Conservation (phyloP, 2,888 invertebrate genomes). For the Corythucha ciliata region DNA sequence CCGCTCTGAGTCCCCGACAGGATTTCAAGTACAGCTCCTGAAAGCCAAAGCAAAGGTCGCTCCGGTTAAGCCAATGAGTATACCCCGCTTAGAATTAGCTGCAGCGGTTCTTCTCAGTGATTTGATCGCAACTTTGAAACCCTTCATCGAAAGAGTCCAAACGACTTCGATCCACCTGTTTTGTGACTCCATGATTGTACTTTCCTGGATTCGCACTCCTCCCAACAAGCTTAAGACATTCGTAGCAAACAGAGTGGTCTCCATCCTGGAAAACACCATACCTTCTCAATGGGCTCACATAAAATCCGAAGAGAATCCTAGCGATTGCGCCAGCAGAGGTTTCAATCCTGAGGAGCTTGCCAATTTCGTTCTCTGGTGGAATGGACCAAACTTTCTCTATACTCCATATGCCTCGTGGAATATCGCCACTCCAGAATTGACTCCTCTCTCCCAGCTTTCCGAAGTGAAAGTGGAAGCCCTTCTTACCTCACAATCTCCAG, state of each 20-base stretch:
- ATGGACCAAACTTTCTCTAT: conserved; percentile 19
- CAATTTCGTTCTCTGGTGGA: conserved; percentile 20
- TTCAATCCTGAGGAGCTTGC: conserved; percentile 12
- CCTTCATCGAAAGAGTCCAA: no score
- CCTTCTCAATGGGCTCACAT: conserved; percentile 9
- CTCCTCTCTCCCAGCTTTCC: no score
- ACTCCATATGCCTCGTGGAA: no score
- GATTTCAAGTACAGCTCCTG: neutral
- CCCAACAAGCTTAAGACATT: conserved; percentile 5
- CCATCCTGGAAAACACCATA: neutral
- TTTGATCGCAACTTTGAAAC: neutral
- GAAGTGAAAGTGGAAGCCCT: no score
- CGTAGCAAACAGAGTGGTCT: conserved; percentile 5
- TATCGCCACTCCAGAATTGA: no score
- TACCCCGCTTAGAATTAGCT: conserved; percentile 18
- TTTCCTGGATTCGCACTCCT: conserved; percentile 6
- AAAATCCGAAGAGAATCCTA: conserved; percentile 35
- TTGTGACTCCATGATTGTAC: conserved; percentile 10
- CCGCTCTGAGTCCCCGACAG: neutral
- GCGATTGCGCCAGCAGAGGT: conserved; percentile 35
- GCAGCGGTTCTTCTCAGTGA: conserved; percentile 12
- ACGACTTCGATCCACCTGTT: conserved; percentile 2
- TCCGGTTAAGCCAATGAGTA: conserved; percentile 10
- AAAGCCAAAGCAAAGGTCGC: conserved; percentile 8
- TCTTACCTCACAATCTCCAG: no score